Percentiles rank a stretch among this genome's conserved stretches.
These are phyloP conservation scores for Goniozus legneri DNA, from an alignment of 1,140 invertebrate species.

Conservation along the genomic window DNA sequence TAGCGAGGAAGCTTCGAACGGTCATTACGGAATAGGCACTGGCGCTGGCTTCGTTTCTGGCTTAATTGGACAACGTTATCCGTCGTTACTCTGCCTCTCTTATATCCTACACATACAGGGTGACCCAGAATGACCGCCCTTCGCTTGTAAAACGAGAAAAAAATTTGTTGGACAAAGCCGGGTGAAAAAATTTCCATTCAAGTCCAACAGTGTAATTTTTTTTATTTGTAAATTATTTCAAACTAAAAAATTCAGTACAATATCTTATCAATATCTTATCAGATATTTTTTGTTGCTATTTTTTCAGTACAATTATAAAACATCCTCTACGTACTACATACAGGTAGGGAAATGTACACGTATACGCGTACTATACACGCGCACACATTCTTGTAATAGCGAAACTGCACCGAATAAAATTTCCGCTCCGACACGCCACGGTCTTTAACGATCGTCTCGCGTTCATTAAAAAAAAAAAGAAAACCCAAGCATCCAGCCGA, in stretches of 20 bases:
- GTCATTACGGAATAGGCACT: slow-evolving; percentile 19
- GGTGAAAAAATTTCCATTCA: slow-evolving; percentile 1
- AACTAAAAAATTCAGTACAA: neutral
- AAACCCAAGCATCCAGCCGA: neutral
- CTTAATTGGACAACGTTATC: slow-evolving; percentile 30
- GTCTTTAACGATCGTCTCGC: neutral
- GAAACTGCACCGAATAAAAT: no score
- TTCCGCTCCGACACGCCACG: no score
- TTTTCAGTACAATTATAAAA: no score
- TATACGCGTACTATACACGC: no score
- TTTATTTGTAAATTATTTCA: neutral
- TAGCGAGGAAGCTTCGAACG: slow-evolving; percentile 23
- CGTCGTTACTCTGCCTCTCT: slow-evolving; percentile 21
- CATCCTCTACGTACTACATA: no score
- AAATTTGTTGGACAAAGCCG: neutral
- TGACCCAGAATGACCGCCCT: no score
- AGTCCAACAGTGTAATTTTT: slow-evolving; percentile 4
- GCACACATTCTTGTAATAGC: no score
- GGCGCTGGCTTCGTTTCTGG: slow-evolving; percentile 22
- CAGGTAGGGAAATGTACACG: no score
- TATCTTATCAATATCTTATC: no score
- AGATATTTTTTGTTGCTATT: no score
- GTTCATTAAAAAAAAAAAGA: neutral
- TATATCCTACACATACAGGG: no score
- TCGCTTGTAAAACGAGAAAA: no score